Percentiles rank a stretch among this genome's conserved stretches.
These are phyloP conservation scores for Diacarnus erythraeanus DNA, from an alignment of 37 sponge, comb jelly and placozoan genomes.

Conservation along the genomic window DNA sequence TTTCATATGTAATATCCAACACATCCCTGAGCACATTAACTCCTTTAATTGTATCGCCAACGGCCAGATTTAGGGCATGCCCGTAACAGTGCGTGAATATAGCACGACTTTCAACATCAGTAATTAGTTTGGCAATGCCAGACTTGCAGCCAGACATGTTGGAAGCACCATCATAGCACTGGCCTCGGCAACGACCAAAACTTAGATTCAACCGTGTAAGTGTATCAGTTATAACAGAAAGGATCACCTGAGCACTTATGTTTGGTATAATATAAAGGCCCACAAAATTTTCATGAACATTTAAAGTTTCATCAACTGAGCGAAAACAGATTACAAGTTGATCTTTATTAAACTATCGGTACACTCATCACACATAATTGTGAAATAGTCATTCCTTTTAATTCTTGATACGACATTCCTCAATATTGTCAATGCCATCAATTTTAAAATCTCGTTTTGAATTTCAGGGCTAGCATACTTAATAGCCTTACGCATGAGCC, in stretches of 20 bases:
- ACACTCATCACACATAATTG: background rate
- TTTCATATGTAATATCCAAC: constrained; percentile 49
- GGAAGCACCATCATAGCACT: constrained; percentile 62
- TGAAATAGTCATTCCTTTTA: too few species aligned
- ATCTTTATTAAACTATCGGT: constrained; percentile 8
- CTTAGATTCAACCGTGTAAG: constrained; percentile 32
- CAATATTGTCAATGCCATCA: background rate
- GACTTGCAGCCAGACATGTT: constrained; percentile 43
- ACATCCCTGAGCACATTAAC: constrained; percentile 40
- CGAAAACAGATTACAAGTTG: constrained; percentile 39
- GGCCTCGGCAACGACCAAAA: constrained; percentile 34
- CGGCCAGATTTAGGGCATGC: constrained; percentile 36
- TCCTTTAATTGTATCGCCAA: constrained; percentile 44
- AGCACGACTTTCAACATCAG: constrained; percentile 50
- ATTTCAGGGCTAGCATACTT: background rate
- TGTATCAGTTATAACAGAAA: constrained; percentile 32
- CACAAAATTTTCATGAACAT: constrained; percentile 42
- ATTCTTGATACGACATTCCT: background rate
- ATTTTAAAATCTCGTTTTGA: background rate
- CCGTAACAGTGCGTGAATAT: constrained; percentile 32
- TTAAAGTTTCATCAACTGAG: constrained; percentile 39
- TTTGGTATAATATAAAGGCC: constrained; percentile 27
- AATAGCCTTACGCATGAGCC: background rate
- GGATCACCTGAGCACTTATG: constrained; percentile 10
- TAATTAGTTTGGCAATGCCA: constrained; percentile 49